Conservation (phyloP, 1,140 invertebrate species). For the Drosophila dunni region DNA sequence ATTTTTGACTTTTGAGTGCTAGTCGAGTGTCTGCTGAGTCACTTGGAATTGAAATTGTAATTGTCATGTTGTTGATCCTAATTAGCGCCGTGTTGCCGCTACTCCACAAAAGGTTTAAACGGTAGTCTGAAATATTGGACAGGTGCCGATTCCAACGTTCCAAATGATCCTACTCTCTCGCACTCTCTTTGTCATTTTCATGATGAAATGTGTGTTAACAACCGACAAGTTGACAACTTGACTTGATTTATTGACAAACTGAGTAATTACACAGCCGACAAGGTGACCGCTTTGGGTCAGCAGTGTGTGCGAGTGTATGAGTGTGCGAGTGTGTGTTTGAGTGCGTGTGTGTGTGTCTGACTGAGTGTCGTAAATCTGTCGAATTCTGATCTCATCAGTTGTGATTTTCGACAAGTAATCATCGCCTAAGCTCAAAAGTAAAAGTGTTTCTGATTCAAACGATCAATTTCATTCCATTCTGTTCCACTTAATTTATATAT, state of each 20-base stretch:
- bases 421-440: constrained; percentile 36
- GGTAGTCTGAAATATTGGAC: constrained; percentile 43
- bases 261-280: constrained; percentile 50
- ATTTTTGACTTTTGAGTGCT: neutral
- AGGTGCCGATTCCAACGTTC: constrained; percentile 49
- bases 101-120: constrained; percentile 23
- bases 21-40: constrained; percentile 10
- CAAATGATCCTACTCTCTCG: neutral
- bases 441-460: constrained; percentile 45
- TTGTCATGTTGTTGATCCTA: constrained; percentile 39
- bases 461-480: constrained; percentile 10
- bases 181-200: neutral
- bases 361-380: neutral
- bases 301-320: neutral
- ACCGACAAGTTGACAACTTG: constrained; percentile 69
- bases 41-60: neutral
- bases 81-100: constrained; percentile 26
- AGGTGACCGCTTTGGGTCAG: constrained; percentile 68
- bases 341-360: neutral
- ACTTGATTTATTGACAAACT: constrained; percentile 62
- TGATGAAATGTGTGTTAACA: constrained; percentile 68
- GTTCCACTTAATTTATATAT: constrained; percentile 3
- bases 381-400: constrained; percentile 6
- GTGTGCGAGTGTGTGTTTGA: neutral
- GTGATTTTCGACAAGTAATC: neutral